Conservation (phyloP, 2,113 vertebrate genomes). For the Ammospiza nelsoni region DNA sequence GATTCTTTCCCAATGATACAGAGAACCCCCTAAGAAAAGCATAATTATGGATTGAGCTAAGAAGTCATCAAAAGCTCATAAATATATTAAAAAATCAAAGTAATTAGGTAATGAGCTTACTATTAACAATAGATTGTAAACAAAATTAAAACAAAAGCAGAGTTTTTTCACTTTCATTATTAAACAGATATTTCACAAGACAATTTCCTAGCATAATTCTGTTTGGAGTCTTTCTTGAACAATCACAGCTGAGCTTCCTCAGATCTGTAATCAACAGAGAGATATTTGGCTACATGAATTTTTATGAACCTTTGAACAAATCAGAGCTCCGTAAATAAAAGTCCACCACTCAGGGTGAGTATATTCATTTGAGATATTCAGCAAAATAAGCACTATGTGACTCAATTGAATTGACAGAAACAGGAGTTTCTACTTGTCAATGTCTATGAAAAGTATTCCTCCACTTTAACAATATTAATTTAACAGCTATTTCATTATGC, state of each 20-base stretch:
- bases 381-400: background rate
- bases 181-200: background rate
- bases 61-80: background rate
- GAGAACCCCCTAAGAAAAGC: background rate
- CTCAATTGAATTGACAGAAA: background rate
- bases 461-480: background rate
- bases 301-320: background rate
- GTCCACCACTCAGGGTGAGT: background rate
- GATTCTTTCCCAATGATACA: background rate
- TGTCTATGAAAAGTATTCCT: background rate
- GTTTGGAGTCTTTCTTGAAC: background rate
- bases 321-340: background rate
- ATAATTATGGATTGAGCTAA: background rate
- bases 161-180: background rate
- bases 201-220: background rate
- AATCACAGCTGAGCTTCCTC: background rate
- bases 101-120: background rate
- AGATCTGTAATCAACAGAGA: background rate
- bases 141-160: background rate
- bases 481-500: background rate
- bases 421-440: background rate
- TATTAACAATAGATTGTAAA: background rate
- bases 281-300: background rate
- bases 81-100: background rate
- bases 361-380: background rate